Evolutionary conservation across 2,888 invertebrate species (phyloP), one percentile per base, ranked within the genome.

Genomic region (Keiferia lycopersicella): DNA sequence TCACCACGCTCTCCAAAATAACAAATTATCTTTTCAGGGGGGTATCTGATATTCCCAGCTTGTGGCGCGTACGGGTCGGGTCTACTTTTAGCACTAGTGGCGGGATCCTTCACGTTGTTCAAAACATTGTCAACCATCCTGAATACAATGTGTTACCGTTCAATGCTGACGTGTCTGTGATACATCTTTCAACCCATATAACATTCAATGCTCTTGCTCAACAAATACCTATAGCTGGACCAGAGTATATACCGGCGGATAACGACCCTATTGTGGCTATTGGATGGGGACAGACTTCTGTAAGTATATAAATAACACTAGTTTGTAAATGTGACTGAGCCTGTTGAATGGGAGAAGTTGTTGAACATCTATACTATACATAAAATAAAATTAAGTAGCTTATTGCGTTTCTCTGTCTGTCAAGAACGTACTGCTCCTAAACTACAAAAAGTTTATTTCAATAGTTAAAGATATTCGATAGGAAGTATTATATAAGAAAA

Each of bases 111-210:
- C 45, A 45, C 45, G 1, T 1, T 45, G 45, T 45, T n/a, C 45
- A 45, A 16, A 45, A 45, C 16, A 45, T 45, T 16, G 45, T 45
- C 45, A 45, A 45, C 45, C 45, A 45, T 16, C 45, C 45, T 45
- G 45, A 45, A n/a, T 45, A n/a, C 16, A 45, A 45, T 16, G n/a
- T 45, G n/a, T 8, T 45, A n/a, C 30, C 53, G 4, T 26, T 53
- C 30, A 18, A 22, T 39, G 61, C 26, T 12, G 61, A 45, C 16
- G 45, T 45, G 11, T 10, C 45, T 45, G 45, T 45, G 45, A 7
- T 45, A 45, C 45, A 45, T 45, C 45, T 45, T n/a, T n/a, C 45
- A 45, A 45, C 45, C 16, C 45, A 16, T 11, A 45, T 45, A 1
- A 6, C 6, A 16, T 45, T 45, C 45, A 45, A 45, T 11, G 16